Evolutionary conservation across 2,888 invertebrate species (phyloP).

Genomic region (Trachelus iudaicus): DNA sequence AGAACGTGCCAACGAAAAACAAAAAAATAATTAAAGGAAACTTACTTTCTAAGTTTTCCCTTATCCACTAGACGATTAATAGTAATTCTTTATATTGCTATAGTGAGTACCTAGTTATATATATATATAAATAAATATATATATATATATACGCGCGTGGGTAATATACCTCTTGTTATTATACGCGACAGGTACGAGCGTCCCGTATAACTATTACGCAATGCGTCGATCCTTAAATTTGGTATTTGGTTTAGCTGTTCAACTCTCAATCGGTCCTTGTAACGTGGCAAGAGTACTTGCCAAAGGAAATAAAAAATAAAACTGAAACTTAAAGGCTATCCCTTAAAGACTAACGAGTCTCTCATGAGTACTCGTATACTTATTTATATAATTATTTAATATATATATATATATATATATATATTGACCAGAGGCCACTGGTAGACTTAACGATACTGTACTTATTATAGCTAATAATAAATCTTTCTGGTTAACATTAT

Average conservation of each 20-base stretch:
- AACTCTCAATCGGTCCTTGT: constrained; percentile 8
- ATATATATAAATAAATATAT: not conserved
- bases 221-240: constrained; percentile 16
- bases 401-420: constrained; percentile 3
- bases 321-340: constrained; percentile 18
- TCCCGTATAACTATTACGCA: constrained; percentile 8
- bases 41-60: constrained; percentile 35
- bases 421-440: not conserved
- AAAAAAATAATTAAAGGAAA: constrained; percentile 46
- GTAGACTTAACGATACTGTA: constrained; percentile 15
- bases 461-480: constrained; percentile 1
- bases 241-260: constrained; percentile 24
- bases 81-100: not conserved
- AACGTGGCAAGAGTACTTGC: constrained; percentile 16
- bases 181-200: constrained; percentile 4
- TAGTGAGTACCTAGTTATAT: not conserved
- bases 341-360: not conserved
- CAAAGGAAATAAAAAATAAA: constrained; percentile 14
- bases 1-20: constrained; percentile 43
- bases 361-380: not conserved
- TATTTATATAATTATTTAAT: not conserved
- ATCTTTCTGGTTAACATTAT: constrained; percentile 17
- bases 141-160: not conserved
- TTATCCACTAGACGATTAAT: constrained; percentile 3
- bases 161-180: constrained; percentile 5